A percentile compares a stretch with the other conserved stretches of the same genome.
phyloP scores from a whole-genome alignment of 2,113 vertebrate species.

The Periophthalmodon schlosseri region DNA sequence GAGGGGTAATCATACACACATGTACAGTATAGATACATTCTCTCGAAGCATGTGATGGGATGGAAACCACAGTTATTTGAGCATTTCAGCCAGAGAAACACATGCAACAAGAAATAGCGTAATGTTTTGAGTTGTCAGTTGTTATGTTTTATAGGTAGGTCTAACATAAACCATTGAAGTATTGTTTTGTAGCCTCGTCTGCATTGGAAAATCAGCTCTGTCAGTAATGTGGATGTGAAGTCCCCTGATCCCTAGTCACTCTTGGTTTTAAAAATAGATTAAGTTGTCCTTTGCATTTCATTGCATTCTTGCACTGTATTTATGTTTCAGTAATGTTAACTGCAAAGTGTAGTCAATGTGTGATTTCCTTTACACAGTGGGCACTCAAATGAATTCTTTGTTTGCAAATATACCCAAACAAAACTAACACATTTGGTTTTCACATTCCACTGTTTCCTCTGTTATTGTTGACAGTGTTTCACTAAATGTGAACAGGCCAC shows the following conservation, averaged over 20 bases:
- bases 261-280: conserved; percentile 47
- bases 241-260: conserved; percentile 43
- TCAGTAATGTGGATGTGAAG: conserved; percentile 19
- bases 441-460: conserved; percentile 21
- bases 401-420: conserved; percentile 30
- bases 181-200: not conserved
- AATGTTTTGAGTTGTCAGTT: not conserved
- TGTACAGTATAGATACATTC: not conserved
- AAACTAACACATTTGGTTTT: conserved; percentile 4
- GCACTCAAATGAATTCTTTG: conserved; percentile 5
- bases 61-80: conserved; percentile 4
- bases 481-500: conserved; percentile 19
- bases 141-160: not conserved
- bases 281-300: conserved; percentile 28
- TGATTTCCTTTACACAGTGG: not conserved
- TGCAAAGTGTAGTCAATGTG: not conserved
- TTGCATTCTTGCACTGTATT: conserved; percentile 40
- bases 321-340: not conserved
- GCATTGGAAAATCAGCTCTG: not conserved
- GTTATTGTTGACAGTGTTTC: conserved; percentile 28
- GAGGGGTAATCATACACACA: conserved; percentile 6
- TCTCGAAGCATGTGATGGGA: not conserved
- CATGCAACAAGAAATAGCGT: not conserved
- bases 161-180: not conserved
- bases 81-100: not conserved